Conservation (phyloP, 2,888 invertebrate genomes). For the Coronaproctus castanopsis region DNA sequence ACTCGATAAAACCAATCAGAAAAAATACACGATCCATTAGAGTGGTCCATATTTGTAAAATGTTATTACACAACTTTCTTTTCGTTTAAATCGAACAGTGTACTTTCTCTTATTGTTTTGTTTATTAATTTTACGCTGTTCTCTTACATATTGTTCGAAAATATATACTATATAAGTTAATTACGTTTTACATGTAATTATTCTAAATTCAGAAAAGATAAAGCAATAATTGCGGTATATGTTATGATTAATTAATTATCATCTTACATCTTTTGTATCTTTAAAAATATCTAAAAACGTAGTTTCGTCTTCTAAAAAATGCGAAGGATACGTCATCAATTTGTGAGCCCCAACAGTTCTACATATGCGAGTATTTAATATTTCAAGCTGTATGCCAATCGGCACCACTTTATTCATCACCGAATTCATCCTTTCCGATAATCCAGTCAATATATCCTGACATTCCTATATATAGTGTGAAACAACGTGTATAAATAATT, state of each 20-base stretch:
- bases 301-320: conserved; percentile 5
- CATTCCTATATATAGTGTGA: no score
- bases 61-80: no score
- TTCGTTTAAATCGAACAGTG: no score
- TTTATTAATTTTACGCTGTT: not conserved
- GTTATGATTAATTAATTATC: not conserved
- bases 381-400: conserved; percentile 94
- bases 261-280: no score
- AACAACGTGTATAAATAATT: no score
- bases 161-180: no score
- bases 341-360: conserved; percentile 88
- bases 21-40: no score
- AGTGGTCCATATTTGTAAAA: no score
- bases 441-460: not conserved
- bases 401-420: conserved; percentile 95
- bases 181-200: no score
- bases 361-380: conserved; percentile 82
- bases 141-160: not conserved
- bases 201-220: no score
- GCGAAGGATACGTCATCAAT: conserved; percentile 37
- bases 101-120: no score
- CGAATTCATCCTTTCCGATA: conserved; percentile 65
- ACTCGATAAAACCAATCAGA: no score
- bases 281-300: not conserved
- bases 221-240: not conserved